Evolutionary conservation across 2,888 invertebrate genomes (phyloP).

Genomic region (Bellardia bayeri): DNA sequence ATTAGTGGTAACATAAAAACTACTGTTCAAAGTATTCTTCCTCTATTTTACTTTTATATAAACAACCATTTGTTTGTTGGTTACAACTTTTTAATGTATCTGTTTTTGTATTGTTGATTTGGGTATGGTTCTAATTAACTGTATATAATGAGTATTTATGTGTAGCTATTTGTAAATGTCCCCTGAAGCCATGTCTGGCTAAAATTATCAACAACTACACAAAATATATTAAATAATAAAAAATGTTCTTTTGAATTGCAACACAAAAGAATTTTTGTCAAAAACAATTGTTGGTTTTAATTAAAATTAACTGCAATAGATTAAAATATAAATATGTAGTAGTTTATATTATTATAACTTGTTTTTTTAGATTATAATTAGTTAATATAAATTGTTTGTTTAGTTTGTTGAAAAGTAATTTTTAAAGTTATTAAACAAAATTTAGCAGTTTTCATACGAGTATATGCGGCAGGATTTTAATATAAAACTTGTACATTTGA

Average conservation of each 20-base stretch:
- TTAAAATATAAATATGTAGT: too few relatives aligned
- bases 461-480: too few relatives aligned
- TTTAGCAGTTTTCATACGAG: too few relatives aligned
- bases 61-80: background rate
- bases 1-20: background rate
- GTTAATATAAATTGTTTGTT: too few relatives aligned
- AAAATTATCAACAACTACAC: background rate
- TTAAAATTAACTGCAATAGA: too few relatives aligned
- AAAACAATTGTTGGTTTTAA: too few relatives aligned
- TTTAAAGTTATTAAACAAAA: too few relatives aligned
- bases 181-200: background rate
- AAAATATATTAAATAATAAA: background rate
- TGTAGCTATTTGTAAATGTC: background rate
- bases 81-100: background rate
- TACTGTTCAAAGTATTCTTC: background rate
- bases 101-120: background rate
- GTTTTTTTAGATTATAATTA: background rate
- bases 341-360: background rate
- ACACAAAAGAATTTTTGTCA: background rate
- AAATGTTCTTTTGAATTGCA: background rate
- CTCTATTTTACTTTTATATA: background rate
- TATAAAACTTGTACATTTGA: too few relatives aligned
- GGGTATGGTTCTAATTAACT: background rate
- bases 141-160: constrained; percentile 6
- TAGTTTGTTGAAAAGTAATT: too few relatives aligned